Evolutionary conservation across 2,113 vertebrate species (phyloP), one percentile per base, ranked within the genome.

Genomic region (Corythornis cristatus): DNA sequence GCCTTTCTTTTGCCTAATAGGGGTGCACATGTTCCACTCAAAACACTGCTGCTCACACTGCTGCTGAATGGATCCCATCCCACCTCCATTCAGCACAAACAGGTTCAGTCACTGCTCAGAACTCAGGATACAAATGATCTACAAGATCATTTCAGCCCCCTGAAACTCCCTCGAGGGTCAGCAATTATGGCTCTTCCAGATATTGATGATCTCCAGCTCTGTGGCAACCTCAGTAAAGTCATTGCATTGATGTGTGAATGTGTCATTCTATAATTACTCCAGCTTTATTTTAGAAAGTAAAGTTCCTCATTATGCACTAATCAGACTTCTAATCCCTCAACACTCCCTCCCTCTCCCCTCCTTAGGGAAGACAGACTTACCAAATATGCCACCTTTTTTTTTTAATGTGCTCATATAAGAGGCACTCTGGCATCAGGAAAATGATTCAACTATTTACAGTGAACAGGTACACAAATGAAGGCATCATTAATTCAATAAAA

Each of bases 231-330:
- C 76, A 48, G 29, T 93, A 83, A 95, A 80, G 46, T 82, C 29
- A 53, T 68, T 62, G 72, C 45, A 75, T 35, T 42, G 60, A 81
- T 66, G 81, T 61, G 50, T 75, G 77, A 96, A 62, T 20, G 18
- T 56, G 46, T 42, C 28, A 74, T 40, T 89, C 71, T 77, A 72
- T 76, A 96, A 96, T 95, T 91, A 86, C 33, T 60, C 64, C 92
- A 64, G 89, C 88, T 95, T 94, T 88, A 92, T 93, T 92, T 82
- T 84, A 61, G 58, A 89, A 91, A 85, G 67, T 84, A 88, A 91
- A 93, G 66, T 91, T 96, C 67, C 45, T 95, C 82, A 94, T 94
- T 94, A 92, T 75, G 62, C 31, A 65, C 54, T 86, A 89, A 81
- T 89, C 83, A 93, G 78, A 77, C 31, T 66, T 84, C 82, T 83